These are phyloP conservation scores for Scartelaos histophorus DNA, from an alignment of 2,113 vertebrate species.

Conservation along the genomic window DNA sequence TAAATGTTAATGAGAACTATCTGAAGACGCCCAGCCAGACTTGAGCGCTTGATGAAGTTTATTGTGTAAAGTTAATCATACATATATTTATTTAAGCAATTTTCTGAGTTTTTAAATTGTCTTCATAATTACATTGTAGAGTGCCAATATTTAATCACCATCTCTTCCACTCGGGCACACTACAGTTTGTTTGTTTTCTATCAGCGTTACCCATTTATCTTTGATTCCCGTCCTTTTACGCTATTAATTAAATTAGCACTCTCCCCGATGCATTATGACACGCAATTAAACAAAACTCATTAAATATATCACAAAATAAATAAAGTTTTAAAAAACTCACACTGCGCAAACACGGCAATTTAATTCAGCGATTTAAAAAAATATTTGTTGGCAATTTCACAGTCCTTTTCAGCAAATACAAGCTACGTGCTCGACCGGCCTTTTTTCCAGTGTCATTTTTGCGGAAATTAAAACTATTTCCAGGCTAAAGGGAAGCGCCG, in stretches of 20 bases:
- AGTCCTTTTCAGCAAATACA: constrained; percentile 7
- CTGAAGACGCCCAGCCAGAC: too few species aligned
- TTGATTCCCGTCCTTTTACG: background rate
- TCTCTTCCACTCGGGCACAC: background rate
- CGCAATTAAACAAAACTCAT: constrained; percentile 14
- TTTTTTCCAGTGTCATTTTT: constrained; percentile 9
- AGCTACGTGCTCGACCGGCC: background rate
- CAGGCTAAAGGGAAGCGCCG: constrained; percentile 32
- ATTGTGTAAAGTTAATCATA: background rate
- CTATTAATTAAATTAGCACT: constrained; percentile 15
- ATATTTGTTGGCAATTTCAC: background rate
- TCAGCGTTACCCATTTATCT: background rate
- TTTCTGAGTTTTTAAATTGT: background rate
- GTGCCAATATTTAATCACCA: constrained; percentile 2
- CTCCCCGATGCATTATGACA: constrained; percentile 3
- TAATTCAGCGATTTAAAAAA: background rate
- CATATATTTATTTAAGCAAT: background rate
- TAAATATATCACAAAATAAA: constrained; percentile 1
- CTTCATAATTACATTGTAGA: background rate
- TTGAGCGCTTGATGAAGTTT: background rate
- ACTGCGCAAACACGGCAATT: background rate
- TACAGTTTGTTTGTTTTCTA: constrained; percentile 2
- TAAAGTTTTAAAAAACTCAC: background rate
- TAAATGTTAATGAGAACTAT: too few species aligned
- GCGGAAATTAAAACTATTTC: constrained; percentile 32